phyloP scores from a whole-genome alignment of 2,888 invertebrate genomes.

The Ernsta delagoae region DNA sequence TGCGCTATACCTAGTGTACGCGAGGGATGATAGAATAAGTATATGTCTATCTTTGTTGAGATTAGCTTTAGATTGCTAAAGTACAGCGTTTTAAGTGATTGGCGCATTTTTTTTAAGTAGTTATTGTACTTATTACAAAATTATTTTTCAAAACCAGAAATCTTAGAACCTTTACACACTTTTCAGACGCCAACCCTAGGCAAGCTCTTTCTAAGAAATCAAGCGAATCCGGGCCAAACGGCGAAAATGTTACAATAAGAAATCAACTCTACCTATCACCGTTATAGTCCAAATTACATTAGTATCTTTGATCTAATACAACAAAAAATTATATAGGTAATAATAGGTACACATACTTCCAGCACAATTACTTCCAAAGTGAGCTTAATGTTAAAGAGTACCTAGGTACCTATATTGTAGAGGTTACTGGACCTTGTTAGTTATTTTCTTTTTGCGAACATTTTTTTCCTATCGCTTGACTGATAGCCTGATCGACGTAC shows the following conservation, averaged over 20 bases:
- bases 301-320: constrained; percentile 38
- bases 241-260: constrained; percentile 42
- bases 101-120: no score
- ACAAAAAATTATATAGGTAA: constrained; percentile 50
- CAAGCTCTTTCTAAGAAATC: constrained; percentile 62
- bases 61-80: no score
- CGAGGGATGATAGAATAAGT: no score
- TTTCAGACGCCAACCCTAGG: constrained; percentile 16
- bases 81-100: no score
- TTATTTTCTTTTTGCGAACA: constrained; percentile 42
- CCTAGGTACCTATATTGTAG: no score
- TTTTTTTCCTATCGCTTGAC: constrained; percentile 56
- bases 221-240: constrained; percentile 65
- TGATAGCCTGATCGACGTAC: constrained; percentile 49
- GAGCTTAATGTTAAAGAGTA: constrained; percentile 67
- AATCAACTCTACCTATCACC: constrained; percentile 48
- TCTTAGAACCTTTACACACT: no score
- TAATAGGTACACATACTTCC: constrained; percentile 49
- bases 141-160: no score
- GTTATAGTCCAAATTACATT: constrained; percentile 50
- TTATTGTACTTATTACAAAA: no score
- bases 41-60: no score
- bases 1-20: no score
- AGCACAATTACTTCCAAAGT: constrained; percentile 46
- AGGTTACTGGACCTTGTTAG: constrained; percentile 44